Evolutionary conservation across 2,888 invertebrate species (phyloP), one percentile per base, ranked within the genome.

Genomic region (Coenonympha glycerion): DNA sequence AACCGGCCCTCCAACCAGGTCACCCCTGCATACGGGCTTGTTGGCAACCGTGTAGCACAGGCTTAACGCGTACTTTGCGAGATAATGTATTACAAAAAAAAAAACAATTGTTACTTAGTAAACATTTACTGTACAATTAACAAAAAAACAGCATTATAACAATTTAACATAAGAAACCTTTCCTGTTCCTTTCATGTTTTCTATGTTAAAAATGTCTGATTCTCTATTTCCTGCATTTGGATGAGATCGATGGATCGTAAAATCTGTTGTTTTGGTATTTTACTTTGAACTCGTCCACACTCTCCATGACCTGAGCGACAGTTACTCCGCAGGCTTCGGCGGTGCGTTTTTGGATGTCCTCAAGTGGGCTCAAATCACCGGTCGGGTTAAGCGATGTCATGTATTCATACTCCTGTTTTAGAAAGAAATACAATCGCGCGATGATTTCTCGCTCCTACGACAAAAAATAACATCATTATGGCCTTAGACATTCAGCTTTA

Each of bases 371-470:
- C n/a, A 41, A 26, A 18, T 41, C 41, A 9, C 41, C 41, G 2
- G 1, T 28, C 1, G 41, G 41, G 9, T 41, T 41, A 2, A 41
- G 1, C 3, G 41, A 26, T 8, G 9, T 24, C 8, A 41, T 9
- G 16, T 28, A 41, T 8, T 28, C 2, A 3, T 41, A 41, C 28
- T 41, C 41, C 18, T 5, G 18, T n/a, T n/a, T 28, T 28, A 41
- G 28, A 9, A 18, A 41, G 18, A 28, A n/a, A 28, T 16, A 28
- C 11, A 41, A n/a, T 18, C 41, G 26, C 41, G 41, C 41, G 22
- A 41, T n/a, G 41, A 41, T 26, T 18, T 8, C 18, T 41, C 41
- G 16, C 22, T 41, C 41, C 41, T 41, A 41, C 8, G 18, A 41
- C 9, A 26, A 18, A 40, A 3, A 16, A 16, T n/a, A 8, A 31